These are phyloP conservation scores for Troides aeacus DNA, from an alignment of 2,888 invertebrate genomes.

Conservation along the genomic window DNA sequence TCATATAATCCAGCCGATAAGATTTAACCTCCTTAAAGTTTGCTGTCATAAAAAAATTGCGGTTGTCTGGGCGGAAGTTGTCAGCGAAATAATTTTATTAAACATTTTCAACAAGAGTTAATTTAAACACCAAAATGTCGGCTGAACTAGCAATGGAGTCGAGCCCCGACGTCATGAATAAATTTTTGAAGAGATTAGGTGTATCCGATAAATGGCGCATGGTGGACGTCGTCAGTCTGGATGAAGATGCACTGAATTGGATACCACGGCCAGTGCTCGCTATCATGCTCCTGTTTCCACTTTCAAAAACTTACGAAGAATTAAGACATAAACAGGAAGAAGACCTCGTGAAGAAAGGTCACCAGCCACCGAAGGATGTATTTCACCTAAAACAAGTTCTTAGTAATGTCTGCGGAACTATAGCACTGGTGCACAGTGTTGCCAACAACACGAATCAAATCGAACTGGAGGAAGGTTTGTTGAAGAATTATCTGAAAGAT, in stretches of 20 bases:
- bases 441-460: conserved; percentile 92
- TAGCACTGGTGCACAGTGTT: conserved; percentile 95
- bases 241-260: conserved; percentile 89
- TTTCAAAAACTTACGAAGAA: conserved; percentile 86
- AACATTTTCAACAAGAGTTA: neutral
- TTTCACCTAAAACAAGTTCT: conserved; percentile 94
- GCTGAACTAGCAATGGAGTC: conserved; percentile 74
- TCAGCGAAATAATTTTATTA: neutral
- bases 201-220: conserved; percentile 90
- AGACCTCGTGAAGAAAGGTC: conserved; percentile 77
- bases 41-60: conserved; percentile 1
- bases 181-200: conserved; percentile 88
- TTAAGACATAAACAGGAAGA: conserved; percentile 83
- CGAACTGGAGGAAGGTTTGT: conserved; percentile 83
- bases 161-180: conserved; percentile 81
- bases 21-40: conserved; percentile 11
- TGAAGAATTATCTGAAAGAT: conserved; percentile 87
- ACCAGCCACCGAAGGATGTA: conserved; percentile 81
- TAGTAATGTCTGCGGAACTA: conserved; percentile 96
- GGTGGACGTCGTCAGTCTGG: conserved; percentile 95
- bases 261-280: conserved; percentile 92
- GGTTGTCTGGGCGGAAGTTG: conserved; percentile 5
- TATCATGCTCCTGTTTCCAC: conserved; percentile 92
- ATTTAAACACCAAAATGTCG: conserved; percentile 44
- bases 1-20: neutral